Conservation (phyloP, 2,797 vertebrate species). For the Botia almorhae region DNA sequence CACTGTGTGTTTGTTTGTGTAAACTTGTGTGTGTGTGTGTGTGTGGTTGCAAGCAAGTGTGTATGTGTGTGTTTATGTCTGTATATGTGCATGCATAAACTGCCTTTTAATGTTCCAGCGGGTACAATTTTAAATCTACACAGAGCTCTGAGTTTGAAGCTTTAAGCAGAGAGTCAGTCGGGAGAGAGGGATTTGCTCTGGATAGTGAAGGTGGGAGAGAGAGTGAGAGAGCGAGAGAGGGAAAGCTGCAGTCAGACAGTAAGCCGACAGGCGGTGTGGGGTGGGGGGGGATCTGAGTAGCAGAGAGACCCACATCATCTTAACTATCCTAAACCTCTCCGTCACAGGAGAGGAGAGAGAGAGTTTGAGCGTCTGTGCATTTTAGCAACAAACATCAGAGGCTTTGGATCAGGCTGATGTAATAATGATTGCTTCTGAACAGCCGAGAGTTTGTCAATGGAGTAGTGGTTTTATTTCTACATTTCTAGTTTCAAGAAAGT, state of each 20-base stretch:
- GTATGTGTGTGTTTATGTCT: not conserved
- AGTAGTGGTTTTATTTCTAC: slow-evolving; percentile 13
- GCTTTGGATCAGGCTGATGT: slow-evolving; percentile 20
- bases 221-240: slow-evolving; percentile 53
- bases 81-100: slow-evolving; percentile 22
- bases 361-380: slow-evolving; percentile 5
- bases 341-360: not conserved
- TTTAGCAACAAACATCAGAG: not conserved
- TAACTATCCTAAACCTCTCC: slow-evolving; percentile 47
- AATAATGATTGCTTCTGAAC: slow-evolving; percentile 14
- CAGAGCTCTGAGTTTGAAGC: slow-evolving; percentile 33
- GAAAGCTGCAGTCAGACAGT: slow-evolving; percentile 48
- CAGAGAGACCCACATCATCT: slow-evolving; percentile 49
- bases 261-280: slow-evolving; percentile 48
- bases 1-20: not conserved
- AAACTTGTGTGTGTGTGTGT: not conserved
- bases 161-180: slow-evolving; percentile 29
- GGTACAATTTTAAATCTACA: slow-evolving; percentile 26
- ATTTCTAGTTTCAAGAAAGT: not conserved
- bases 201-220: slow-evolving; percentile 38
- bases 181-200: slow-evolving; percentile 43
- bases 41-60: slow-evolving; percentile 14
- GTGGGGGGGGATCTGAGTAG: slow-evolving; percentile 35
- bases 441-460: not conserved
- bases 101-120: slow-evolving; percentile 28